Evolutionary conservation across 2,888 invertebrate genomes (phyloP).

Genomic region (Agriopis leucophaearia): DNA sequence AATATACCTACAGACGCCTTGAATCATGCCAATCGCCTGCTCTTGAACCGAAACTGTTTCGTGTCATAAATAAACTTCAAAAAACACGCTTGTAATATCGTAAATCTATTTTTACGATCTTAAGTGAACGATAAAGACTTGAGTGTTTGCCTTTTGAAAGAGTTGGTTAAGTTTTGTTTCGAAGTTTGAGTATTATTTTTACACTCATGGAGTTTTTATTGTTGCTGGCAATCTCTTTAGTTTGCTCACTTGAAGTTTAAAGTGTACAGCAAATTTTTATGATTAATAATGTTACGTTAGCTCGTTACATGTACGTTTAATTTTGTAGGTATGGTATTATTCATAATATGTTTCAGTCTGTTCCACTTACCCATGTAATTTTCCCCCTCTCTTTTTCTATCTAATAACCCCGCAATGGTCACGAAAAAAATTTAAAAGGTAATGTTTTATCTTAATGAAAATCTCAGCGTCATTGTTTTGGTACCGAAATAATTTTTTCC

Average conservation of each 20-base stretch:
- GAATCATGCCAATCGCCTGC: slow-evolving; percentile 49
- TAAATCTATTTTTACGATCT: slow-evolving; percentile 34
- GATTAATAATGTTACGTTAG: too few species aligned
- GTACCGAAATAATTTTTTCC: slow-evolving; percentile 2
- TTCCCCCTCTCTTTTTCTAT: neutral
- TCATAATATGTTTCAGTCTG: too few species aligned
- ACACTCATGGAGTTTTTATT: neutral
- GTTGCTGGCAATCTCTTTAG: neutral
- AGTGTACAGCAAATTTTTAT: too few species aligned
- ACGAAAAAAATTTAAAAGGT: slow-evolving; percentile 6
- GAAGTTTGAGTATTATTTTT: neutral
- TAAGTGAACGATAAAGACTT: slow-evolving; percentile 25
- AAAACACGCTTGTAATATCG: slow-evolving; percentile 32
- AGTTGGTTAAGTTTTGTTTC: slow-evolving; percentile 2
- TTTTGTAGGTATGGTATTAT: too few species aligned
- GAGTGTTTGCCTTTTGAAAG: slow-evolving; percentile 26
- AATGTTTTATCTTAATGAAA: slow-evolving; percentile 14
- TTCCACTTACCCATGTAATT: neutral
- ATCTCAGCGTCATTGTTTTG: slow-evolving; percentile 15
- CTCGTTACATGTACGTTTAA: too few species aligned
- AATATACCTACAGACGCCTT: slow-evolving; percentile 59
- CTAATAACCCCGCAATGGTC: too few species aligned
- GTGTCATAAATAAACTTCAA: slow-evolving; percentile 42
- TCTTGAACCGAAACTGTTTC: slow-evolving; percentile 50
- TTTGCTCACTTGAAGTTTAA: too few species aligned